These are phyloP conservation scores for Listrodromus nycthemerus DNA, from an alignment of 2,888 invertebrate genomes.

Conservation along the genomic window DNA sequence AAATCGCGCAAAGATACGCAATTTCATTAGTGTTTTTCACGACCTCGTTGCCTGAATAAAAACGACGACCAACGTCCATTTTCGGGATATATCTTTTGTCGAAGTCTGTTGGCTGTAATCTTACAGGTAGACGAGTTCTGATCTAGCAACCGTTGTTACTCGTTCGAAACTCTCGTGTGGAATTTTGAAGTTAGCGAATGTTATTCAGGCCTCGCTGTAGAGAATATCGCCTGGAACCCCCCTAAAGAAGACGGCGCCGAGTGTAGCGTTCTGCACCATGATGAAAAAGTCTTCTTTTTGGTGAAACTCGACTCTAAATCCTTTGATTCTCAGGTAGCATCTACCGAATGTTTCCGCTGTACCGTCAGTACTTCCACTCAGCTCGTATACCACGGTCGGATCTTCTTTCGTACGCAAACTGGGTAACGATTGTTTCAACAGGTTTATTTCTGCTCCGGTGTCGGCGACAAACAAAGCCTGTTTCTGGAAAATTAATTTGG, in stretches of 20 bases:
- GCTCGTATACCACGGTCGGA: slow-evolving; percentile 7
- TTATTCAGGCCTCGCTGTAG: slow-evolving; percentile 29
- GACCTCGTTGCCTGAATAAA: slow-evolving; percentile 35
- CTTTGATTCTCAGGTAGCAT: slow-evolving; percentile 10
- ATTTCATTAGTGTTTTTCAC: slow-evolving; percentile 12
- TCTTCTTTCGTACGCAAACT: background rate
- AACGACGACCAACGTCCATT: slow-evolving; percentile 2
- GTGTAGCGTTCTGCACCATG: slow-evolving; percentile 28
- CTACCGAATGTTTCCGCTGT: slow-evolving; percentile 10
- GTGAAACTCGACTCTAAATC: slow-evolving; percentile 27
- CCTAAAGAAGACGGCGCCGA: slow-evolving; percentile 30
- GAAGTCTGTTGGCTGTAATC: slow-evolving; percentile 10
- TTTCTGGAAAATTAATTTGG: background rate
- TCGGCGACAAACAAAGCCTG: slow-evolving; percentile 10
- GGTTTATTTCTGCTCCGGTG: slow-evolving; percentile 36
- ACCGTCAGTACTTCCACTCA: background rate
- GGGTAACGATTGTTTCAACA: background rate
- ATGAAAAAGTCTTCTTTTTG: background rate
- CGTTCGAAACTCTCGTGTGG: slow-evolving; percentile 33
- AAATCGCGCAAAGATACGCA: slow-evolving; percentile 25
- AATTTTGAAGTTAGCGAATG: slow-evolving; percentile 13
- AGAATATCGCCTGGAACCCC: slow-evolving; percentile 32
- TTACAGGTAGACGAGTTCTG: background rate
- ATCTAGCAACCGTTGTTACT: slow-evolving; percentile 6
- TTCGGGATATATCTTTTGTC: slow-evolving; percentile 17